Evolutionary conservation across 2,797 vertebrate genomes (phyloP).

Genomic region (Darevskia nairensis): DNA sequence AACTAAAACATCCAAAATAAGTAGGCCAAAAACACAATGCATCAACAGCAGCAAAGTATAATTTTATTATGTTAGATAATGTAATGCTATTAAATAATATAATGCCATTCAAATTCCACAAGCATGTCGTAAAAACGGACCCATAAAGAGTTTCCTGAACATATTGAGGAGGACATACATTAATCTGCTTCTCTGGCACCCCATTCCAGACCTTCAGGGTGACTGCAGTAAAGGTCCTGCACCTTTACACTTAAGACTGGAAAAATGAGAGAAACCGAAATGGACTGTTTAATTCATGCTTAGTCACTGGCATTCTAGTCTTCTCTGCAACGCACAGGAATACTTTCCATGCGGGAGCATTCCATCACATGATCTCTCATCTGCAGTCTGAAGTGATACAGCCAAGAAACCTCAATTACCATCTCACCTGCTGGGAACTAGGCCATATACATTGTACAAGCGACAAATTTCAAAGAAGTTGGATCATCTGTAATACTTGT

Average conservation of each 20-base stretch:
- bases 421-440: not conserved
- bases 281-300: no score
- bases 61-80: no score
- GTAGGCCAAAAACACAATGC: not conserved
- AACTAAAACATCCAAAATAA: not conserved
- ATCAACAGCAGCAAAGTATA: not conserved
- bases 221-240: not conserved
- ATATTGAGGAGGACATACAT: not conserved
- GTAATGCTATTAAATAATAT: not conserved
- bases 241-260: not conserved
- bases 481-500: conserved; percentile 18
- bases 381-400: not conserved
- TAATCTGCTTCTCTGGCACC: not conserved
- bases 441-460: conserved; percentile 5
- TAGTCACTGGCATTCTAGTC: not conserved
- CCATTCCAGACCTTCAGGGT: not conserved
- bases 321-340: not conserved
- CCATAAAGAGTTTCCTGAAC: not conserved
- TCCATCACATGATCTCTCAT: not conserved
- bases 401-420: not conserved
- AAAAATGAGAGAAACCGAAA: no score
- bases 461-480: conserved; percentile 31
- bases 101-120: not conserved
- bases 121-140: not conserved
- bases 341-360: not conserved